Conservation (phyloP, 2,797 vertebrate genomes). For the Anniella stebbinsi region DNA sequence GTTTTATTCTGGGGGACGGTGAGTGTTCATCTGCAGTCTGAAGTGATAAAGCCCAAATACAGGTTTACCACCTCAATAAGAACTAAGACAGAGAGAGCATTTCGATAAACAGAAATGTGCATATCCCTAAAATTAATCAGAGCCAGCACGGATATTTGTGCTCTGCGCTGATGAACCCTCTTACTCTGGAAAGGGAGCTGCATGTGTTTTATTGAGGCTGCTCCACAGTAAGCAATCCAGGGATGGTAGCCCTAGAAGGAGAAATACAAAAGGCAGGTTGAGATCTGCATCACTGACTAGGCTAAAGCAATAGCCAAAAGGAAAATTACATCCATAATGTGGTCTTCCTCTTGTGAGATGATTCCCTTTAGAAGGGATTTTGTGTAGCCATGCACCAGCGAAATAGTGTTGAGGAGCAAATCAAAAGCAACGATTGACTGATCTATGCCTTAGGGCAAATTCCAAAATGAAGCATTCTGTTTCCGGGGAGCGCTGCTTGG, state of each 20-base stretch:
- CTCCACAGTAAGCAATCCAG: not conserved
- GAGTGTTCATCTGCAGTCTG: not conserved
- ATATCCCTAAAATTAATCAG: not conserved
- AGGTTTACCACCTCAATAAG: not conserved
- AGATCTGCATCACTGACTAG: slow-evolving; percentile 11
- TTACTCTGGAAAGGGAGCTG: not conserved
- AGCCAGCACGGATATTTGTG: not conserved
- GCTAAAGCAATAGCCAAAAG: slow-evolving; percentile 9
- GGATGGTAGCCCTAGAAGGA: not conserved
- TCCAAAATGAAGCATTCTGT: not conserved
- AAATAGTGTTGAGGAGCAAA: not conserved
- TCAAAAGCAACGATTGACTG: slow-evolving; percentile 9
- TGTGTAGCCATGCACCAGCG: not conserved
- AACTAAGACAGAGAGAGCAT: not conserved
- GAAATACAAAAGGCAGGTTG: fast-evolving
- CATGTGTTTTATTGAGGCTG: not conserved
- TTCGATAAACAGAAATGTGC: not conserved
- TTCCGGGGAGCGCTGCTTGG: slow-evolving; percentile 10
- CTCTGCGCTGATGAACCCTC: not conserved
- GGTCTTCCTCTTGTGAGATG: not conserved
- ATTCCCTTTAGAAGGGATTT: slow-evolving; percentile 29
- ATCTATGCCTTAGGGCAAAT: not conserved
- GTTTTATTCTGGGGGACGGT: too few relatives aligned
- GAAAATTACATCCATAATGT: not conserved
- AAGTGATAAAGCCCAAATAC: not conserved